Evolutionary conservation across 92 coral and sea anemone species (phyloP).

Genomic region (Palythoa grandis): DNA sequence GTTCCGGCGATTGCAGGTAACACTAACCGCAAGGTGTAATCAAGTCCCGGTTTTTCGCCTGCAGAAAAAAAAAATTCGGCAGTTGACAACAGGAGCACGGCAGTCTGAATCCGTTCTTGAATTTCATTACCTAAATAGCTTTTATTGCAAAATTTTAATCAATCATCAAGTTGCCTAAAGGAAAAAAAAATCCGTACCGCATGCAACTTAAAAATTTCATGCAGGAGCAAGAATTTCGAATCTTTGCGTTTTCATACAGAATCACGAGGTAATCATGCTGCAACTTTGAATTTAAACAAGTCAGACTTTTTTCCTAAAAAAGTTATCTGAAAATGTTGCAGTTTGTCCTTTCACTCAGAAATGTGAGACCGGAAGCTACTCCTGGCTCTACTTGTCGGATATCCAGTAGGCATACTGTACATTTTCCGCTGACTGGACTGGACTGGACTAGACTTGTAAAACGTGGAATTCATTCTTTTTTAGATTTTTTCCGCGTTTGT

Average conservation of each 20-base stretch:
- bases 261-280: background rate
- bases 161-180: background rate
- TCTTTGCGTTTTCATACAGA: background rate
- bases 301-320: no score
- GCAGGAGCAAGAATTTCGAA: background rate
- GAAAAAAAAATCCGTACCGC: background rate
- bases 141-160: conserved; percentile 10
- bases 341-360: background rate
- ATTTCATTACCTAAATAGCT: conserved; percentile 25
- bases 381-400: background rate
- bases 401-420: no score
- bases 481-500: no score
- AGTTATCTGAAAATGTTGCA: background rate
- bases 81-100: background rate
- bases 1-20: conserved; percentile 14
- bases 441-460: no score
- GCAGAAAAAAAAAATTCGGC: conserved; percentile 27
- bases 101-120: conserved; percentile 25
- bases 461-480: no score
- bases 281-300: background rate
- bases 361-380: conserved; percentile 31
- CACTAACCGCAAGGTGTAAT: conserved; percentile 16
- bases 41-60: conserved; percentile 4
- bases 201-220: background rate
- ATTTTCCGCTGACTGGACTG: no score